Base-by-base conservation (phyloP, 1,140 invertebrate genomes). In the Drosophila hydei region DNA sequence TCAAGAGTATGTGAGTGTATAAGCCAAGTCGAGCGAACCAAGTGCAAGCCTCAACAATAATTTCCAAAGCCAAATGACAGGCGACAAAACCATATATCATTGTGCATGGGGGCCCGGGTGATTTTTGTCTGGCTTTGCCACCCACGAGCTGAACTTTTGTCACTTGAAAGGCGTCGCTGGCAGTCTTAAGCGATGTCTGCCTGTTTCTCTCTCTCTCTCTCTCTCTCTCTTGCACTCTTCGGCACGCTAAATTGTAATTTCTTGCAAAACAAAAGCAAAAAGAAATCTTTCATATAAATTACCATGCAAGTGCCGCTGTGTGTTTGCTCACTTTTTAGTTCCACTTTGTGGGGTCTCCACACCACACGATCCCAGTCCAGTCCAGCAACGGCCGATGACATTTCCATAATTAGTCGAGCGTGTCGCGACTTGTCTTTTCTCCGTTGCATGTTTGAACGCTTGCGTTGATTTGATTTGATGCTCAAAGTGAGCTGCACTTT, bases 401-500 rank as follows among this genome's bases (percentile, higher is more conserved):
- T 87, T 88, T 87, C 77, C 81, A 87, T 88, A 87, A 87, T 87
- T 88, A 87, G 81, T 88, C 83, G 77, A 87, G 77, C 81, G 74
- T 81, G 69, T 79, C 76, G 58, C 71, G 64, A 54, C 61, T 60
- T 72, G 64, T 64, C 51, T 61, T 65, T 14, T 50, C 51, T 42
- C 52, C 25, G 59, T 55, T 51, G 79, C 77, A 83, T 72, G 75
- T 83, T 77, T 80, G 73, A 69, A 77, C 77, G 70, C 73, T 81
- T 65, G 81, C 67, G 81, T 87, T 85, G 74, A 85, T 85, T 85
- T 87, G 73, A 85, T 85, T 85, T 75, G 80, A 80, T 84, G 80
- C 73, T 72, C 56, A 43, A 63, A 79, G 54, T 65, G 75, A 72
- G 77, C 70, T 74, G 62, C 63, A 74, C 54, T 47, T 36, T 59